Base-by-base conservation (phyloP, 1,140 invertebrate species). In the Babylonia areolata region DNA sequence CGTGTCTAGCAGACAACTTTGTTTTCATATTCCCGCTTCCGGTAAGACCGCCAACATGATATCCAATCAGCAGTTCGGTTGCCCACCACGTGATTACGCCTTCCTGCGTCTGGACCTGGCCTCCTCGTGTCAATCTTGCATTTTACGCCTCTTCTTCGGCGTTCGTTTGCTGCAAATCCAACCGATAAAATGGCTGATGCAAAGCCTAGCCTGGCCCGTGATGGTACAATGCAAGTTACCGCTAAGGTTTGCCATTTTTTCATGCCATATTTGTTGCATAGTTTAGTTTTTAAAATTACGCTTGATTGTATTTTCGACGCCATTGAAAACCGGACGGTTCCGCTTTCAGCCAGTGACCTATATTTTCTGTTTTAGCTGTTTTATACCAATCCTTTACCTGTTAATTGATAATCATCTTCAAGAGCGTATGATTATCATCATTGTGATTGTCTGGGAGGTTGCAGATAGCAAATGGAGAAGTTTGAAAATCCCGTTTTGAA, bases 181-280 rank as follows among this genome's bases (percentile, higher is more conserved):
- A 33, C 81, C 20, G 39, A 88, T 80, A 91, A 90, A 88, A 93
- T 93, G 92, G 88, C 91, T 31, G 90, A 91, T 86, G 85, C 90
- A 86, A 93, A 93, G 87, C 75, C 92, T 42, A 85, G 80, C 69
- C 84, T 93, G 85, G 88, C 91, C 69, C 88, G 92, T 64, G 92
- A 93, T 90, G 91, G 91, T 84, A 93, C 93, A 71, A 93, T 93
- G 92, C 92, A 93, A 87, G 91, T 92, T 84, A 93, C 92, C 90
- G 92, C 92, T 78, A 93, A 93, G 92, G 92, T 93, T 90, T 88
- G 87, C 81, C 88, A 88, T 85, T 89, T 88, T 86, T 89, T 85
- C 28, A 64, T 86, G n/a, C 20, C 37, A 46, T 78, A 73, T 84
- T 82, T 84, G 28, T 46, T 80, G 84, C 73, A 85, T 87, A 88